A percentile compares a stretch with the other conserved stretches of the same genome.
Conservation (phyloP, 1,140 invertebrate species). For the Spodoptera litura region DNA sequence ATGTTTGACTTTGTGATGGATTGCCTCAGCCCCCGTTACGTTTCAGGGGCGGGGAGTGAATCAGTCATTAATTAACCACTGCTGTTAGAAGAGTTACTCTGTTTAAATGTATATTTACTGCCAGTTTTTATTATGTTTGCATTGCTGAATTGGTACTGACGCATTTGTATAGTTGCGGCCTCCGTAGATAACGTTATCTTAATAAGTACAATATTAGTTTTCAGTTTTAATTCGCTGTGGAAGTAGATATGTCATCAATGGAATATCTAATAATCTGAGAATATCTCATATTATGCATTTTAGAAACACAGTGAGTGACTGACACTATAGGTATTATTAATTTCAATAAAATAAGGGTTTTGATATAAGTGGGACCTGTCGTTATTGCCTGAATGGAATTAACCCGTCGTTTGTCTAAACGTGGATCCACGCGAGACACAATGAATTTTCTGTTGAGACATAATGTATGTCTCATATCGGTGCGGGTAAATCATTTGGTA, state of each 20-base stretch:
- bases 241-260: neutral
- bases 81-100: slow-evolving; percentile 29
- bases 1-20: slow-evolving; percentile 67
- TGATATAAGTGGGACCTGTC: no score
- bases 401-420: no score
- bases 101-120: slow-evolving; percentile 26
- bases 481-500: no score
- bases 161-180: neutral
- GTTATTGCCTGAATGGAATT: no score
- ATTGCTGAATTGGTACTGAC: neutral
- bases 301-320: no score
- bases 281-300: no score
- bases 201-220: neutral
- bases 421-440: no score
- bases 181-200: slow-evolving; percentile 10
- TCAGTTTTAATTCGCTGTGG: neutral
- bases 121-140: slow-evolving; percentile 30
- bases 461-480: no score
- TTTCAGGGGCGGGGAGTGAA: slow-evolving; percentile 48
- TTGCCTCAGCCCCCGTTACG: slow-evolving; percentile 49
- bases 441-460: no score
- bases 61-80: slow-evolving; percentile 55
- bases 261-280: neutral
- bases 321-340: no score
- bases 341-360: no score